Base-by-base conservation (phyloP, 1,140 invertebrate species). In the Cydia pomonella region DNA sequence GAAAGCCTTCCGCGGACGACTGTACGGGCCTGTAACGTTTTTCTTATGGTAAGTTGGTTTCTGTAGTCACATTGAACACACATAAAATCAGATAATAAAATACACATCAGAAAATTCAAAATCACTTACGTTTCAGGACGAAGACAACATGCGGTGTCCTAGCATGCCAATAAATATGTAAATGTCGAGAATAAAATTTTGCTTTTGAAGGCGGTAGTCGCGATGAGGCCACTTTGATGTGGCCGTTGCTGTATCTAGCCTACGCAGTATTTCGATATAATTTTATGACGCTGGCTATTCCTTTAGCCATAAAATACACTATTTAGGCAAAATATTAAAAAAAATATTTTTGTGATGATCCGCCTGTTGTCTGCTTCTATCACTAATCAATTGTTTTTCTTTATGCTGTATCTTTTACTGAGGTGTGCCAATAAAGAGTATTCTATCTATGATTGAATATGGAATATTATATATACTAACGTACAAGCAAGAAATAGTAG, bases 51-150 rank as follows among this genome's bases (percentile, higher is more conserved):
- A 88, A 89, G 27, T 33, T 7, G 64, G 64, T 33, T 33, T 85
- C 79, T 74, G 82, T 81, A 84, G 86, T 85, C 83, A 90, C 87
- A 91, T 87, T 82, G 88, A 84, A 84, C 84, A 87, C 79, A 89
- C 84, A 88, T 90, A 89, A 92, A 92, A 89, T 84, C 84, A 90
- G 87, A 91, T 90, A 92, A 90, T 92, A 92, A 92, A 92, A 92
- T 88, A 92, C 86, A 89, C 87, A 92, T 92, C 90, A 92, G 88
- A 91, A 92, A 92, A 92, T 92, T 89, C 89, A 90, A 92, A 92
- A 92, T 92, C 91, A 92, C 91, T 92, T 92, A 92, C 91, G 90
- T 91, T 88, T 88, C 85, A 87, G 87, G 82, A 79, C 81, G 80
- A 79, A 84, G 79, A 79, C 81, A 81, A 82, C 89, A 86, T 84